Evolutionary conservation across 2,797 vertebrate genomes (phyloP), one percentile per base, ranked within the genome.

Genomic region (Anguilla megastoma): DNA sequence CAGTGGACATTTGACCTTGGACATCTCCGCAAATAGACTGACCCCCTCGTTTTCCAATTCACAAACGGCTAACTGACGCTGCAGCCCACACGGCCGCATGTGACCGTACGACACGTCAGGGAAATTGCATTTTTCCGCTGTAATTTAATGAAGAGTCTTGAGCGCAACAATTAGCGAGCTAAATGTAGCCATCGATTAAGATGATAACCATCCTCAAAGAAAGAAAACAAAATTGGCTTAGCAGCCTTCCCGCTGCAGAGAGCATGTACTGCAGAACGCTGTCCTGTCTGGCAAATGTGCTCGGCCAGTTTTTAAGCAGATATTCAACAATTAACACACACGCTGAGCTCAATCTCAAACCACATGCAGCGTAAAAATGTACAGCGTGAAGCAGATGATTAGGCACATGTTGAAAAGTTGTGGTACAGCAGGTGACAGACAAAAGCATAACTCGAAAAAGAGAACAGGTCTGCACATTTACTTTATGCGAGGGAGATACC

Each of bases 171-270:
- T 71, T 79, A 36, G 33, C 36, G 16, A 79, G 33, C 30, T 79
- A 79, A 79, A 79, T 79, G 74, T 79, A 79, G 33, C 18, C 74
- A 79, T 41, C 74, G 33, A 79, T 79, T 41, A 21, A 79, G 71
- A 30, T 1, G 30, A 76, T 33, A 41, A 41, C 74, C 74, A 45
- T 45, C 74, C 33, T 79, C 18, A 79, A 79, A 79, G 33, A 21
- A 45, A 36, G 12, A 45, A 79, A 79, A 79, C 16, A 18, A 79
- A 21, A 79, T 21, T 79, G 2, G 45, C 30, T 79, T 79, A 21
- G 74, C 41, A 3, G 14, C 33, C 33, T 18, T 41, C 74, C 74
- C 16, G 6, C 74, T 79, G 74, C 3, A 10, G 74, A 18, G 16
- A 41, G 1, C 2, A 21, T 36, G 74, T 18, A 6, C 33, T 79